Conservation (phyloP, 1,140 invertebrate genomes). For the Choristoneura fumiferana region DNA sequence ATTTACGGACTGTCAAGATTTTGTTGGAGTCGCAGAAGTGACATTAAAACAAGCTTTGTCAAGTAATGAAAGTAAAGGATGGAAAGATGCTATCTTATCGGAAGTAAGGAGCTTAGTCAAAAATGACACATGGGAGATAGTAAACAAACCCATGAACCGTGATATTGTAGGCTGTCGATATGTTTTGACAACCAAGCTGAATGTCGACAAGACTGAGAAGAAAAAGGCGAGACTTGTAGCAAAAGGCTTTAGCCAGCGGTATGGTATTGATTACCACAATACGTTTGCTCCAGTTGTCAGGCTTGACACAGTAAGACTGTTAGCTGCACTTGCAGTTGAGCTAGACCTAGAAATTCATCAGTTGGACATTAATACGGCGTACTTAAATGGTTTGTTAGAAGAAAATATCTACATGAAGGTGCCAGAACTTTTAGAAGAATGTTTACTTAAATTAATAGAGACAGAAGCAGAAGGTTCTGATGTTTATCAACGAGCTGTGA, state of each 20-base stretch:
- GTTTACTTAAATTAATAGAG: conserved; percentile 2
- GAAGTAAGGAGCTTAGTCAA: conserved; percentile 1
- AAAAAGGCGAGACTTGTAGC: not conserved
- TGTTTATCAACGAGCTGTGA: too few species aligned
- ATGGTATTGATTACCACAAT: too few species aligned
- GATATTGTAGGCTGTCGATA: not conserved
- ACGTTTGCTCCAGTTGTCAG: too few species aligned
- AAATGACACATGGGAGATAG: not conserved
- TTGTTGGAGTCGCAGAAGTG: not conserved
- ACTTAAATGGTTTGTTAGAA: not conserved
- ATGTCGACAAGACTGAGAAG: not conserved
- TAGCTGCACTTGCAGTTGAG: not conserved
- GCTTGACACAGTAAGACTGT: not conserved
- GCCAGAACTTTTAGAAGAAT: not conserved
- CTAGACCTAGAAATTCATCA: not conserved
- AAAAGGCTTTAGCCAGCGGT: too few species aligned
- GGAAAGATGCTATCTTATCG: not conserved
- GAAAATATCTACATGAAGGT: not conserved
- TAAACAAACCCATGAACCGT: not conserved
- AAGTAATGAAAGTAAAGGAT: not conserved
- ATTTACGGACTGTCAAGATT: conserved; percentile 26
- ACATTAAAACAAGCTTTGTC: not conserved
- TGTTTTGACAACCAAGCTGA: conserved; percentile 3
- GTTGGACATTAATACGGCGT: not conserved
- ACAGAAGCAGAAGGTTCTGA: too few species aligned